Base-by-base conservation (phyloP, 2,888 invertebrate genomes). In the Ctenicera cuprea region DNA sequence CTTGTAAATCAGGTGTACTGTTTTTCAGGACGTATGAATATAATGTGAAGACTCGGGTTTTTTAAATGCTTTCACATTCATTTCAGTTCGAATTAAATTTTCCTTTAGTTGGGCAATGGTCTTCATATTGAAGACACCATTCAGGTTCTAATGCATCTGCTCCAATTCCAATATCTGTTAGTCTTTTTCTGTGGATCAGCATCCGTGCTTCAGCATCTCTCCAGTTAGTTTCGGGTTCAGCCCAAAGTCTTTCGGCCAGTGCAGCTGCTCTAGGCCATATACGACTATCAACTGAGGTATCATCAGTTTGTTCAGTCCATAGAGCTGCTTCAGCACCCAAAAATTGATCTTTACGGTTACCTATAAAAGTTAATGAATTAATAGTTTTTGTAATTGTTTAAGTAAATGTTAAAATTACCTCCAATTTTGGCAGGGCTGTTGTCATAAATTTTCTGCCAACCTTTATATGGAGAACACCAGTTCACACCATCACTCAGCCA, bases 391-490 rank as follows among this genome's bases (percentile, higher is more conserved):
- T 14, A 2, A n/a, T 41, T 41, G 2, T 14, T 9, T 11, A 12
- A 26, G 8, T 52, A 52, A 50, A 30, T 30, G n/a, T 26, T 26
- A 14, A 20, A 11, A 20, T 74, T 79, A 83, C 88, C 87, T 14
- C 89, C 91, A 75, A 95, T 91, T 8, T 84, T 82, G 22, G 89
- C 87, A 0, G 93, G 93, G 76, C 91, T 92, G 85, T 96, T 96
- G 37, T 92, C 91, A 81, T 97, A 97, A 0, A 96, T 92, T 82
- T 91, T 93, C 86, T 96, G 95, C 96, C 96, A 97, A 2, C 95
- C 94, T 81, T 94, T 95, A 87, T 95, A 97, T 0, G 96, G 96
- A 0, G 95, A 92, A 83, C 96, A 97, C 97, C 97, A 97, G 84
- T 97, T 97, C 81, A 94, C 94, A 12, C 94, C 94, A 75, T 89